Evolutionary conservation across 2,888 invertebrate species (phyloP), one percentile per base, ranked within the genome.

Genomic region (Hypercompe scribonia): DNA sequence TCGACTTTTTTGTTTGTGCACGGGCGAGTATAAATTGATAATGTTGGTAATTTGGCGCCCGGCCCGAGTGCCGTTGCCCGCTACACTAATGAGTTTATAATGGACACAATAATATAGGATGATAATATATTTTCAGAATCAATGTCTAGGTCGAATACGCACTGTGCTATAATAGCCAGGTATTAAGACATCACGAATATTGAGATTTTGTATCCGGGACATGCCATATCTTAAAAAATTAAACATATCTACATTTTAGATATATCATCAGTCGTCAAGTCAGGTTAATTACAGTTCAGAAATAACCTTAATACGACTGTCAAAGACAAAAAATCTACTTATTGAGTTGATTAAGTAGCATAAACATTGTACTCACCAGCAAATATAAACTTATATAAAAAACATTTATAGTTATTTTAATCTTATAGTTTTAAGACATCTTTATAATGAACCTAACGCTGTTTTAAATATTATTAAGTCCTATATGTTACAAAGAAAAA

Each of bases 1-100:
- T 94, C 91, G 88, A 90, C 90, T 95, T 95, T 95, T 95, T 95
- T 95, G 93, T 95, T 94, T 95, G 93, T 95, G 93, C 91, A 92
- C 92, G 90, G 89, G 90, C 91, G 87, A 90, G 92, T 92, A 93
- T 94, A 95, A 95, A 94, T 95, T 95, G 95, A 95, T 95, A 95
- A 95, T 95, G 94, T 91, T 92, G 94, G 95, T 95, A 95, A 95
- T 95, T 95, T 95, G 94, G 94, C 93, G 94, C 89, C 91, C 92
- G 90, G 87, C 84, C 86, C 91, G 91, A 94, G 93, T 94, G 93
- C 95, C 95, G 95, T 95, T 94, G 94, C 91, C 90, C 94, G 94
- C 92, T 92, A 93, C 92, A 92, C 95, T 95, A 95, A 95, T 95
- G 95, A 94, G 91, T 94, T 95, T 95, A 95, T 95, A 95, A 95